Evolutionary conservation across 2,113 vertebrate species (phyloP).

Genomic region (Garra rufa): DNA sequence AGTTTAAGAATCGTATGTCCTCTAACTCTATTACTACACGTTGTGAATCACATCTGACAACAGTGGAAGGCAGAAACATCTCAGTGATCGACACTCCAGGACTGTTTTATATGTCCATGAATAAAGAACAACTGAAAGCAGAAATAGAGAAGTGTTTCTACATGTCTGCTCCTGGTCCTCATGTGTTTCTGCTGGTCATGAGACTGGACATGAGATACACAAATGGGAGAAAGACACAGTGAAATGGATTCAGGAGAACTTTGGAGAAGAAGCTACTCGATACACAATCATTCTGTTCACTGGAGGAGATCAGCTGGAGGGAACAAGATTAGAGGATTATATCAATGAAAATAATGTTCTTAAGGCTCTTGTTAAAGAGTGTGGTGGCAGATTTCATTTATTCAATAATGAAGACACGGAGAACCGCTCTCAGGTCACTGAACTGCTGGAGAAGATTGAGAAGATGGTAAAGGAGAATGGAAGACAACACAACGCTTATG

Average conservation of each 20-base stretch:
- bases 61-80: background rate
- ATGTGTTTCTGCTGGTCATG: background rate
- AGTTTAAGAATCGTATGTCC: background rate
- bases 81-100: background rate
- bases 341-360: background rate
- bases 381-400: background rate
- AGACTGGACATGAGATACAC: background rate
- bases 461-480: background rate
- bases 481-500: background rate
- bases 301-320: background rate
- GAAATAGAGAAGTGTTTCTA: background rate
- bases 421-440: background rate
- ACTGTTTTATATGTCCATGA: background rate
- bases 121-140: background rate
- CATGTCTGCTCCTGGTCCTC: background rate
- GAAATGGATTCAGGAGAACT: background rate
- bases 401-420: background rate
- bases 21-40: background rate
- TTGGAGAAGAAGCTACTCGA: background rate
- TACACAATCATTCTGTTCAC: conserved; percentile 15
- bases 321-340: background rate
- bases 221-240: background rate
- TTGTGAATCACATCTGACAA: background rate
- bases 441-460: background rate
- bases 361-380: background rate